phyloP scores from a whole-genome alignment of 1,140 invertebrate species.

The Drosophila cardini region DNA sequence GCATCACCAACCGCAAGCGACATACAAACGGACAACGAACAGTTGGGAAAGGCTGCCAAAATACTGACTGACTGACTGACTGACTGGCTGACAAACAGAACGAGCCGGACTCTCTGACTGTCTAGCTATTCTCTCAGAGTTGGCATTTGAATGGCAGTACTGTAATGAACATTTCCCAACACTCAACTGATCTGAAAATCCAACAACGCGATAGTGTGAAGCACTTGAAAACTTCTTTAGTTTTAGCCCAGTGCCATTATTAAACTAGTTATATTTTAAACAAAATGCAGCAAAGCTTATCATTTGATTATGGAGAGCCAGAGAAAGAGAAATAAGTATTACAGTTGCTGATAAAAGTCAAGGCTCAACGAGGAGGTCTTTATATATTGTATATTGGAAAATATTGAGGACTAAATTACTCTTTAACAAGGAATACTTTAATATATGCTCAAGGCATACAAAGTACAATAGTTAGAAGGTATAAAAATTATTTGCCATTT shows the following conservation, averaged over 20 bases:
- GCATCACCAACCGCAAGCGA: constrained; percentile 38
- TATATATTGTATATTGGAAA: too few relatives aligned
- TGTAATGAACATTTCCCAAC: constrained; percentile 39
- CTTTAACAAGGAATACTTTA: too few relatives aligned
- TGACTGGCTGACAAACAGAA: constrained; percentile 20
- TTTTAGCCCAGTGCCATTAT: constrained; percentile 7
- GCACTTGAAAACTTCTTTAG: constrained; percentile 32
- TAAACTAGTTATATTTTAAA: constrained; percentile 41
- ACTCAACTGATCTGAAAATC: constrained; percentile 11
- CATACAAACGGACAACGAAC: constrained; percentile 41
- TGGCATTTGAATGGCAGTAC: constrained; percentile 35
- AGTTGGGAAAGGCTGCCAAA: constrained; percentile 48
- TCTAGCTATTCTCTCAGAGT: background rate
- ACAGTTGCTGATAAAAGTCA: too few relatives aligned
- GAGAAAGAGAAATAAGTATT: too few relatives aligned
- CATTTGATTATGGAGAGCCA: too few relatives aligned
- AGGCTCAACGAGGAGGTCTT: too few relatives aligned
- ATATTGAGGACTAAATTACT: too few relatives aligned
- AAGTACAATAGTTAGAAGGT: too few relatives aligned
- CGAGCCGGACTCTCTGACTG: constrained; percentile 18
- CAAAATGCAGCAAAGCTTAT: background rate
- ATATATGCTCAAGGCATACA: too few relatives aligned
- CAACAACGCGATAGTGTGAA: constrained; percentile 19
- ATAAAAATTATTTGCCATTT: too few relatives aligned
- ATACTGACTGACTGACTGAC: constrained; percentile 43